Conservation (phyloP, 2,888 invertebrate genomes). For the Unio delphinus region DNA sequence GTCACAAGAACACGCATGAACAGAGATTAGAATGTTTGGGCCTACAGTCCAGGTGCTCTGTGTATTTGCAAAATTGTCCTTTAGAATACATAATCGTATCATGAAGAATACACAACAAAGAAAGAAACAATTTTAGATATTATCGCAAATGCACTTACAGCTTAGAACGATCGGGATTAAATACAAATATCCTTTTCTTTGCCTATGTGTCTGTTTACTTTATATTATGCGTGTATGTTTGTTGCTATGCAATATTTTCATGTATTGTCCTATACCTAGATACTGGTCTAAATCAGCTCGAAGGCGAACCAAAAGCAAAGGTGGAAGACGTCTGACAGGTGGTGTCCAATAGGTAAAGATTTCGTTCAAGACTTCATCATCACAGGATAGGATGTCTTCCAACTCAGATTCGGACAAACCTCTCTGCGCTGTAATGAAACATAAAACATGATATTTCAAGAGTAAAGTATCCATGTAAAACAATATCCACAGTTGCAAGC, state of each 20-base stretch:
- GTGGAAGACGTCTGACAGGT: conserved; percentile 63
- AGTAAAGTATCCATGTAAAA: not conserved
- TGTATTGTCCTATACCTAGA: conserved; percentile 32
- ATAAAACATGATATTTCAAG: not conserved
- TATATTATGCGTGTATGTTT: not conserved
- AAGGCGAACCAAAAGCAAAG: conserved; percentile 61
- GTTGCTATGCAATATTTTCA: not conserved
- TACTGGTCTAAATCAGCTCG: conserved; percentile 61
- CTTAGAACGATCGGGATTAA: not conserved
- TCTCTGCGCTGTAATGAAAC: conserved; percentile 32
- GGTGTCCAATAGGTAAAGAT: conserved; percentile 65
- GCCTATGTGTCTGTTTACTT: too few relatives aligned
- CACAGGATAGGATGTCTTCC: conserved; percentile 62
- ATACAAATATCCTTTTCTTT: not conserved
- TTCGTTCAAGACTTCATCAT: conserved; percentile 63
- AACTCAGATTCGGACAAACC: conserved; percentile 61
- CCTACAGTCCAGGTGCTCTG: too few relatives aligned
- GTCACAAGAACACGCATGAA: too few relatives aligned
- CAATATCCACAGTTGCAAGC: too few relatives aligned
- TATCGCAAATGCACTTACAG: too few relatives aligned
- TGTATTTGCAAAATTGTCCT: too few relatives aligned
- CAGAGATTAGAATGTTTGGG: too few relatives aligned
- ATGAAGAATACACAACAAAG: too few relatives aligned
- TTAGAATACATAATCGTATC: too few relatives aligned
- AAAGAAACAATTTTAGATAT: too few relatives aligned